Evolutionary conservation across 2,797 vertebrate genomes (phyloP), one percentile per base, ranked within the genome.

Genomic region (Scomberomorus guttatus): DNA sequence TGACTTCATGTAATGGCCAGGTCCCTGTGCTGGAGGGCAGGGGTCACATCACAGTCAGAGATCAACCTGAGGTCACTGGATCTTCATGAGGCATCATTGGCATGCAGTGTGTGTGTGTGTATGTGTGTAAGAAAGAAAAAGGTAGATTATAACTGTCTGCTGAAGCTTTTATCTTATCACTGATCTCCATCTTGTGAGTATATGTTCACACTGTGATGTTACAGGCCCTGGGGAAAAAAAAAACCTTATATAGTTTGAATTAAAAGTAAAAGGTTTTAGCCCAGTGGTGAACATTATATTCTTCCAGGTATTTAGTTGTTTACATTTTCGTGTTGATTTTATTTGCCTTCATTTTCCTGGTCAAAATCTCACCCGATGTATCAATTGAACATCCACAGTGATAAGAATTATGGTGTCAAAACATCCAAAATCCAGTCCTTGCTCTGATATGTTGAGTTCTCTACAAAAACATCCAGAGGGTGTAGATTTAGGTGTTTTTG

Each of bases 1-100:
- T 72, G 67, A 60, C 58, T 32, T 71, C 4, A 6, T 37, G 6
- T 85, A 67, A 85, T 52, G 61, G 66, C 9, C 25, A 66, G 44
- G 39, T 54, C 57, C 13, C 44, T 55, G 5, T 52, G 59, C 64
- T 74, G 42, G 32, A 64, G 69, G 71, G 51, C 29, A 22, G 46
- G 37, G 65, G 60, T 76, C 39, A 51, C 15, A 2, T 34, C 69
- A 15, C 1, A 5, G 18, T 80, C 62, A 46, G 66, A 57, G 63
- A 67, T 81, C 77, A 80, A 13, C 39, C 6, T 55, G 55, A 70
- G 72, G 72, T 75, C 71, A 18, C 24, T 2, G 32, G 64, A 9
- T 22, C 32, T 66, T 42, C 8, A n/a, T 54, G 32, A 39, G 14
- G 39, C n/a, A 32, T 52, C 25, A 34, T 32, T 52, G 52, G 18